Percentiles rank a stretch among this genome's conserved stretches.
Evolutionary conservation across 2,113 vertebrate species (phyloP).

Genomic region (Gadus chalcogrammus): DNA sequence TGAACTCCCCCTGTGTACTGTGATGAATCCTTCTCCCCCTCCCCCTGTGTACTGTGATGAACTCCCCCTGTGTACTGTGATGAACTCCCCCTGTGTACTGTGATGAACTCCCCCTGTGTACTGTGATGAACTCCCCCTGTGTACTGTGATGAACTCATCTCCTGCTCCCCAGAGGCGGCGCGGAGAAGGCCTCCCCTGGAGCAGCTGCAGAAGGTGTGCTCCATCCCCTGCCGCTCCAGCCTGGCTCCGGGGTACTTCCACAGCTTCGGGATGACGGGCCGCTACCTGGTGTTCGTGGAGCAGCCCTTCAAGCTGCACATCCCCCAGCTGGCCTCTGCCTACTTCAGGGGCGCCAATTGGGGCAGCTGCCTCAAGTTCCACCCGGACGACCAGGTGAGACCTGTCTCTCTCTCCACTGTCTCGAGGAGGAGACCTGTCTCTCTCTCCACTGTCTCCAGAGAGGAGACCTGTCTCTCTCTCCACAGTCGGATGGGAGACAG

Average conservation of each 20-base stretch:
- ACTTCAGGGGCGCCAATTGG: conserved; percentile 83
- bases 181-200: conserved; percentile 60
- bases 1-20: too few species aligned
- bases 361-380: conserved; percentile 82
- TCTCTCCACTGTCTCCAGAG: too few species aligned
- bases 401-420: not conserved
- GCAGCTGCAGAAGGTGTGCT: conserved; percentile 77
- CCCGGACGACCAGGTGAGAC: conserved; percentile 78
- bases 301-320: conserved; percentile 89
- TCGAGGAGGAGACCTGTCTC: too few species aligned
- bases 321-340: conserved; percentile 84
- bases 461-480: too few species aligned
- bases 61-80: too few species aligned
- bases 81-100: not conserved
- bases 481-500: too few species aligned
- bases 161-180: conserved; percentile 36
- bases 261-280: conserved; percentile 89
- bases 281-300: conserved; percentile 88
- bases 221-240: conserved; percentile 78
- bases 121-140: too few species aligned
- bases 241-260: conserved; percentile 90
- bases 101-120: too few species aligned
- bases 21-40: too few species aligned
- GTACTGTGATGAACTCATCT: too few species aligned
- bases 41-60: too few species aligned